Conservation (phyloP, 2,113 vertebrate genomes). For the Perca flavescens region DNA sequence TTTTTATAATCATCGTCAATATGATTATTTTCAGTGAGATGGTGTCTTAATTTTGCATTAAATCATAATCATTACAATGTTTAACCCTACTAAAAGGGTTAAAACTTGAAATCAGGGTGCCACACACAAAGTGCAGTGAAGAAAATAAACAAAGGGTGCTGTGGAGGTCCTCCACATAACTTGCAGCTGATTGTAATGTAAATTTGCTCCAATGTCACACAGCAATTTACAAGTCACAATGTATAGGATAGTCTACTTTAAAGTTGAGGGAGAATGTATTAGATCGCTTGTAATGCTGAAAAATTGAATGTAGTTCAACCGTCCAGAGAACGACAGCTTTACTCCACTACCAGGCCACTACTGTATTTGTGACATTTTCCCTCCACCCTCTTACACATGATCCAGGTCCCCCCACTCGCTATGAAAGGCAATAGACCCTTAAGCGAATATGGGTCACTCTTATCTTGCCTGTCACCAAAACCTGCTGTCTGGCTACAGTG, state of each 20-base stretch:
- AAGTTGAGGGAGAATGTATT: slow-evolving; percentile 31
- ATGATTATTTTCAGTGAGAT: slow-evolving; percentile 11
- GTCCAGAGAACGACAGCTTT: slow-evolving; percentile 41
- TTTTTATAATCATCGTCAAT: slow-evolving; percentile 7
- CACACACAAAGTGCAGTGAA: slow-evolving; percentile 32
- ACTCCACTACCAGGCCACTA: slow-evolving; percentile 32
- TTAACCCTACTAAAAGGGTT: slow-evolving; percentile 26
- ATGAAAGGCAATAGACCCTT: slow-evolving; percentile 38
- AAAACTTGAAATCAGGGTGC: slow-evolving; percentile 32
- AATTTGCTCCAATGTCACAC: slow-evolving; percentile 34
- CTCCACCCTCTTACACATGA: slow-evolving; percentile 27
- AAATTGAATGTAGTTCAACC: slow-evolving; percentile 25
- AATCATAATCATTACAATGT: neutral
- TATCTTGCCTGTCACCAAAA: slow-evolving; percentile 56
- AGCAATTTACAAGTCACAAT: slow-evolving; percentile 21
- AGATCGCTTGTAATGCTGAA: slow-evolving; percentile 16
- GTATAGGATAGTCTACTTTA: slow-evolving; percentile 11
- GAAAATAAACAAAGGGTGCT: slow-evolving; percentile 55
- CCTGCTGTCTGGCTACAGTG: slow-evolving; percentile 36
- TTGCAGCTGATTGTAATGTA: slow-evolving; percentile 55
- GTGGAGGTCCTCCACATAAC: slow-evolving; percentile 51
- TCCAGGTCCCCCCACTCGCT: slow-evolving; percentile 26
- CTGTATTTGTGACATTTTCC: slow-evolving; percentile 33
- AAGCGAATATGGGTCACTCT: slow-evolving; percentile 32
- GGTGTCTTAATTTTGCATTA: slow-evolving; percentile 26